Evolutionary conservation across 2,113 vertebrate genomes (phyloP), one percentile per base, ranked within the genome.

Genomic region (Amblyopsis rosae): DNA sequence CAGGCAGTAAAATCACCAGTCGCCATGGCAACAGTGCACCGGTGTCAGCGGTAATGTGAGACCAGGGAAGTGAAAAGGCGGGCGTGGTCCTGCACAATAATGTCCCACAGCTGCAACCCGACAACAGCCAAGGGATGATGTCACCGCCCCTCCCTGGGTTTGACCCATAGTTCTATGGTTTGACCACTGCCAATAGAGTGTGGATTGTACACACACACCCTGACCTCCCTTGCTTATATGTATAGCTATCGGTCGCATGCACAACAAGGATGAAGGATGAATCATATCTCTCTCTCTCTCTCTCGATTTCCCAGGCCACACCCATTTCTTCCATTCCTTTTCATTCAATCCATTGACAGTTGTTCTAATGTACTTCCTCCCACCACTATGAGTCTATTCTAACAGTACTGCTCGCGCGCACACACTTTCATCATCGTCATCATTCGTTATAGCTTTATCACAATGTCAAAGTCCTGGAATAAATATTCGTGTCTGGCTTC

Each of bases 341-440:
- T 50, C 54, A 61, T 67, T 15, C n/a, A 13, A 45, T 58, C 51
- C 59, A 59, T 12, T 64, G 67, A 77, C 75, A 70, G 50, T 65
- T 55, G 56, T 50, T 65, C 63, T 72, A 84, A 87, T 76, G 57
- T 69, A 86, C 77, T 68, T 67, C 67, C 13, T 63, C 68, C 41
- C 59, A 26, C 73, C 69, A 62, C 45, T 79, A 70, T 70, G 41
- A 56, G 55, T 60, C 67, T 67, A 82, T 67, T 83, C 71, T 71
- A 78, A 90, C 77, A 80, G 73, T 48, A 58, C 50, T 71, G 32
- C 32, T 9, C 55, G 12, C 32, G 7, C 32, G 59, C 69, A 50
- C 35, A 45, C 60, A 33, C 7, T 79, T 77, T 82, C 76, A 63
- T 62, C 61, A 66, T 13, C 64, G 80, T 26, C 26, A 26, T 26